Conservation (phyloP, 2,797 vertebrate genomes). For the Merluccius polli region DNA sequence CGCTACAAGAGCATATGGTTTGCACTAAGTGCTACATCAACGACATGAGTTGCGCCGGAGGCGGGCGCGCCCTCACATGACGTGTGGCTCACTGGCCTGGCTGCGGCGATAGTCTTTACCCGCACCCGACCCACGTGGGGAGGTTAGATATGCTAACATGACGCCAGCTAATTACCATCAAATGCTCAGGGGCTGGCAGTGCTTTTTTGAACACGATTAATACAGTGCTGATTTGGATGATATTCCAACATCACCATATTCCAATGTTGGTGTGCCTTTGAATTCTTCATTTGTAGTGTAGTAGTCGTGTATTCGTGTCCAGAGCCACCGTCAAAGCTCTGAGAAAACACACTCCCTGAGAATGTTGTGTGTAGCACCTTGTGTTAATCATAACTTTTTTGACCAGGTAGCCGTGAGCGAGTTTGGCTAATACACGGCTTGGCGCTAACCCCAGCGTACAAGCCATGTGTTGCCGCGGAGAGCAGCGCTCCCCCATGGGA, state of each 20-base stretch:
- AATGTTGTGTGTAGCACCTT: conserved; percentile 36
- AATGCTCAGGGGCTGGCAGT: not conserved
- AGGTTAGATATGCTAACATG: not conserved
- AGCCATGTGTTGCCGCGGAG: conserved; percentile 83
- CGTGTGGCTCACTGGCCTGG: conserved; percentile 44
- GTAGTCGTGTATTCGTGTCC: not conserved
- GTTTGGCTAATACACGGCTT: conserved; percentile 72
- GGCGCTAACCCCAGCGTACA: conserved; percentile 67
- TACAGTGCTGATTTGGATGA: not conserved
- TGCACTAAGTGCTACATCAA: conserved; percentile 52
- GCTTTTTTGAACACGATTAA: not conserved
- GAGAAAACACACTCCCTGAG: not conserved
- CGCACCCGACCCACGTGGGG: conserved; percentile 24
- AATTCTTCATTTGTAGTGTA: not conserved
- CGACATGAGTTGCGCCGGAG: conserved; percentile 59
- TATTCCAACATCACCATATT: not conserved
- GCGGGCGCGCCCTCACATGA: conserved; percentile 48
- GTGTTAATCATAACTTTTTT: conserved; percentile 31
- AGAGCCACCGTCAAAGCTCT: not conserved
- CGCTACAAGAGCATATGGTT: conserved; percentile 56
- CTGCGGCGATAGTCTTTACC: conserved; percentile 40
- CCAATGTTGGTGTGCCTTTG: not conserved
- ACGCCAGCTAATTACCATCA: not conserved
- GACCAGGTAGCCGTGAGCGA: conserved; percentile 49
- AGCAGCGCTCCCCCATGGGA: conserved; percentile 71